A percentile compares a stretch with the other conserved stretches of the same genome.
Evolutionary conservation across 2,797 vertebrate genomes (phyloP).

Genomic region (Galago senegalensis): DNA sequence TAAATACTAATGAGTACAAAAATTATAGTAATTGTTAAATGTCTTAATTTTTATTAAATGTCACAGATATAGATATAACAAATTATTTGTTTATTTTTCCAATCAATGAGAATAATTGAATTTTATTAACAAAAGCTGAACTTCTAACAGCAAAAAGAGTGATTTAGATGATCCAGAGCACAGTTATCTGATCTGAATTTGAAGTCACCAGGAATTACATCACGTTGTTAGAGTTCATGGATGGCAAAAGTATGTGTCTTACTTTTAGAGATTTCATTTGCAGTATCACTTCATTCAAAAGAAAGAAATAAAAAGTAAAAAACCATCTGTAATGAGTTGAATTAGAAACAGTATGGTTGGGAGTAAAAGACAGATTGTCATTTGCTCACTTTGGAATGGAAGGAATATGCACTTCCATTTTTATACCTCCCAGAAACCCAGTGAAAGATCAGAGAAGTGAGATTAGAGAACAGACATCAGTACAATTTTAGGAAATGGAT

Average conservation of each 20-base stretch:
- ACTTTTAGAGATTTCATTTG: background rate
- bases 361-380: background rate
- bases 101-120: background rate
- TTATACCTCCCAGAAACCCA: constrained; percentile 15
- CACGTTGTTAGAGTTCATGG: constrained; percentile 21
- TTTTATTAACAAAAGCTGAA: constrained; percentile 39
- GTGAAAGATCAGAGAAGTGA: background rate
- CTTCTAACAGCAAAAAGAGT: constrained; percentile 18
- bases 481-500: constrained; percentile 16
- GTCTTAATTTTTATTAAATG: constrained; percentile 43
- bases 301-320: background rate
- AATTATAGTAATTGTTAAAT: constrained; percentile 10
- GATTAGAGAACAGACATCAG: background rate
- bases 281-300: background rate
- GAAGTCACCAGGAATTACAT: background rate
- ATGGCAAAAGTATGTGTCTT: background rate
- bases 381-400: too few relatives aligned
- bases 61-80: background rate
- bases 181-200: background rate
- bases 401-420: background rate
- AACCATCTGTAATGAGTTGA: background rate
- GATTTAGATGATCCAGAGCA: constrained; percentile 2
- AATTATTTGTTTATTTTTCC: constrained; percentile 21
- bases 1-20: background rate
- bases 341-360: background rate